These are phyloP conservation scores for Eupithecia dodoneata DNA, from an alignment of 2,888 invertebrate genomes.

Conservation along the genomic window DNA sequence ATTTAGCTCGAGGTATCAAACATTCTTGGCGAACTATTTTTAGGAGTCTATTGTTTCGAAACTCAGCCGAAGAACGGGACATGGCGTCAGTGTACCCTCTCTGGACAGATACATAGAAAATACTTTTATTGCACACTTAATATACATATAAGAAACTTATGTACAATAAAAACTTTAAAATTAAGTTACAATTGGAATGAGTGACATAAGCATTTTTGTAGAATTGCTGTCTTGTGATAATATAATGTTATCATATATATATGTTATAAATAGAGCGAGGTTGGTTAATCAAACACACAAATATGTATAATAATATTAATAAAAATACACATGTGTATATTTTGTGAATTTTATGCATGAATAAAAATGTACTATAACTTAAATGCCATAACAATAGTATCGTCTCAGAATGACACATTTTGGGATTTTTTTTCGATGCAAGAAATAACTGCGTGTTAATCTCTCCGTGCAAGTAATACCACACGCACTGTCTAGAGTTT, in stretches of 20 bases:
- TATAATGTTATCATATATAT: neutral
- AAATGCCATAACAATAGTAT: neutral
- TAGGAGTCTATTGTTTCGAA: conserved; percentile 15
- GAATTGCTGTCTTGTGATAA: neutral
- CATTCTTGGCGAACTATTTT: conserved; percentile 10
- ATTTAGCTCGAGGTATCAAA: conserved; percentile 13
- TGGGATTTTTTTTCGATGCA: no score
- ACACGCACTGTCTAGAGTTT: no score
- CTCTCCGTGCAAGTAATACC: no score
- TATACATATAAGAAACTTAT: no score
- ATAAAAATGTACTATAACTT: neutral
- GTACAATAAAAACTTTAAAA: no score
- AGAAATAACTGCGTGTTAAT: no score
- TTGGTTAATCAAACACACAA: neutral
- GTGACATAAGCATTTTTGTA: neutral
- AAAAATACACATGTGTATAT: neutral
- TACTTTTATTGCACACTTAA: no score
- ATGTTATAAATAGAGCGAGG: neutral
- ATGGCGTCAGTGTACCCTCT: neutral
- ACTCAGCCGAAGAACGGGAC: conserved; percentile 1
- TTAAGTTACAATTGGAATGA: neutral
- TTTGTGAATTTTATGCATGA: neutral
- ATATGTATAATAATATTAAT: neutral
- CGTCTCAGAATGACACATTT: no score
- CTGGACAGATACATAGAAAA: neutral